Evolutionary conservation across 2,888 invertebrate species (phyloP).

Genomic region (Drosophila gaucha): DNA sequence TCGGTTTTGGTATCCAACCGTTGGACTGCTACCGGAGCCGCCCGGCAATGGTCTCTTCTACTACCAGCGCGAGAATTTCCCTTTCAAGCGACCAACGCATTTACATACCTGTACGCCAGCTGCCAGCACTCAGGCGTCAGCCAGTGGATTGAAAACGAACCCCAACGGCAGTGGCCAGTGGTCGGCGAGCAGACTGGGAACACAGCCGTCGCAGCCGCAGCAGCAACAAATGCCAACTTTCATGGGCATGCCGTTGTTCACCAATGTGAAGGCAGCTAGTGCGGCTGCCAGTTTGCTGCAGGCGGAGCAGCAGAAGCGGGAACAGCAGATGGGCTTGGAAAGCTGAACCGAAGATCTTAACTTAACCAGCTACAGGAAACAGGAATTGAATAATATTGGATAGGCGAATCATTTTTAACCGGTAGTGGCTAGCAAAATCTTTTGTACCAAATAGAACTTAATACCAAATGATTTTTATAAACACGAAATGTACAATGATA

Average conservation of each 20-base stretch:
- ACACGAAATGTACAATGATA: constrained; percentile 23
- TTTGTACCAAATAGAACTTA: constrained; percentile 59
- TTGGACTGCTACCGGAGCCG: constrained; percentile 87
- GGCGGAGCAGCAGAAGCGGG: constrained; percentile 44
- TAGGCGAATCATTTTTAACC: constrained; percentile 21
- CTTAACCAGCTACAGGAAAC: constrained; percentile 33
- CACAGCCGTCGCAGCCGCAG: constrained; percentile 20
- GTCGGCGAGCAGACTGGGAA: constrained; percentile 18
- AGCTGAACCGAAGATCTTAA: constrained; percentile 36
- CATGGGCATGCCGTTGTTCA: constrained; percentile 92
- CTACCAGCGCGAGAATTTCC: constrained; percentile 87
- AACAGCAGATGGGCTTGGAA: constrained; percentile 44
- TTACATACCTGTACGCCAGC: constrained; percentile 43
- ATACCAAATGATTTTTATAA: constrained; percentile 57
- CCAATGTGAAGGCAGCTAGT: constrained; percentile 69
- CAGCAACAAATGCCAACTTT: constrained; percentile 86
- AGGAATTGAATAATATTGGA: constrained; percentile 54
- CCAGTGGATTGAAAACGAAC: constrained; percentile 29
- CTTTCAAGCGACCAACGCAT: constrained; percentile 79
- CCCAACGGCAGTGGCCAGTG: constrained; percentile 61
- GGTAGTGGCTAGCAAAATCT: constrained; percentile 49
- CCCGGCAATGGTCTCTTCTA: constrained; percentile 93
- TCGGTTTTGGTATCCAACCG: constrained; percentile 89
- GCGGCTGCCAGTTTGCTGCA: constrained; percentile 53
- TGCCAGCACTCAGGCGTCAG: constrained; percentile 31